Evolutionary conservation across 1,140 invertebrate genomes (phyloP), one percentile per base, ranked within the genome.

Genomic region (Drosophila tropicalis): DNA sequence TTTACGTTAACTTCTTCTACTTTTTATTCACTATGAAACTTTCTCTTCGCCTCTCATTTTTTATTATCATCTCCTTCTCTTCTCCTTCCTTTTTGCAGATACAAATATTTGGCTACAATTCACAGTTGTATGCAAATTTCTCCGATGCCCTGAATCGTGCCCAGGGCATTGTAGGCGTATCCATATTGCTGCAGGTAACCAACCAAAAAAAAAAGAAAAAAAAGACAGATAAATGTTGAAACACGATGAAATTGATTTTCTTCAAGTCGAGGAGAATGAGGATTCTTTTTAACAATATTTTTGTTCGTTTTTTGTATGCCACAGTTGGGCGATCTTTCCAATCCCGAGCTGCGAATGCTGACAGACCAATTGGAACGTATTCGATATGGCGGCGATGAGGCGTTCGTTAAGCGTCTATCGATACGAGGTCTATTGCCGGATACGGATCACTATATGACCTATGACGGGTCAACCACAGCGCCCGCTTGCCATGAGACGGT

Each of bases 371-470:
- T 98, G 91, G 96, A 96, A 91, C 96, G 96, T 93, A 97, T 98
- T 77, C 95, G 95, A 91, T 97, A 96, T 91, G 96, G 96, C 93
- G 96, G 97, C 80, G 95, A 97, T 62, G 95, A 96, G 90, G 95
- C 96, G 69, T 95, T 95, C 62, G 95, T 98, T 68, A 96, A 96
- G 90, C 94, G 96, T 61, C 93, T 98, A 76, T 96, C 96, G 39
- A 95, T 98, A 47, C 94, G 96, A 39, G 97, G 97, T 17, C 93
- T 99, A 56, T 93, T 99, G 41, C 98, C 98, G 2, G 96, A 98
- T 83, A 98, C 98, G 57, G 96, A 97, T 84, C 96, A 97, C 92
- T 99, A 98, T 93, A 98, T 99, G 95, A 99, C 98, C 25, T 99
- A 99, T 93, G 98, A 99, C 84, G 98, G 98, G 36, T 98, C 97